Conservation (phyloP, 2,797 vertebrate species). For the Thamnophis elegans region DNA sequence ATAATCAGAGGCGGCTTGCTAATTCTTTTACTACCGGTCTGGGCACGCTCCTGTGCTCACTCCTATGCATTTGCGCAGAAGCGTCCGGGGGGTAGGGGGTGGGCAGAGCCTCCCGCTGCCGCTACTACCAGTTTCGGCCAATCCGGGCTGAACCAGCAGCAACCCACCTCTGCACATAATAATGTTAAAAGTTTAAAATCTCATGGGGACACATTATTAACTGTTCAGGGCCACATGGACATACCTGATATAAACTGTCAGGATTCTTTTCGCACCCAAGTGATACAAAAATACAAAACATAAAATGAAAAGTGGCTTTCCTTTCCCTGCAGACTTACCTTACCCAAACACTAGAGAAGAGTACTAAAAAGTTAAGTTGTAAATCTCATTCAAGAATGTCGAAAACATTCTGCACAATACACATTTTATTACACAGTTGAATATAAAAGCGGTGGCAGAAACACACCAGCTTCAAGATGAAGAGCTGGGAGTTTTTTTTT, state of each 20-base stretch:
- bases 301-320: conserved; percentile 40
- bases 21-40: too few species aligned
- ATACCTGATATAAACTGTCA: not conserved
- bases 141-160: too few species aligned
- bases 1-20: too few species aligned
- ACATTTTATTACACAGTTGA: conserved; percentile 60
- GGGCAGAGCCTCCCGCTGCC: too few species aligned
- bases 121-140: too few species aligned
- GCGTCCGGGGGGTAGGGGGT: too few species aligned
- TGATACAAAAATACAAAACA: not conserved
- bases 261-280: not conserved
- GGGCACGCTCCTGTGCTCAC: too few species aligned
- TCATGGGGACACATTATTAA: not conserved
- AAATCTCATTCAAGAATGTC: conserved; percentile 64
- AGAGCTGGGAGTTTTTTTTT: conserved; percentile 54
- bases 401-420: conserved; percentile 52
- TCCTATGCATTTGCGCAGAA: too few species aligned
- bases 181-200: too few species aligned
- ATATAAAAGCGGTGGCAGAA: conserved; percentile 60
- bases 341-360: conserved; percentile 18
- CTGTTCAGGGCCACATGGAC: not conserved
- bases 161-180: too few species aligned
- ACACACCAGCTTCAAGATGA: conserved; percentile 55
- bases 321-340: conserved; percentile 42
- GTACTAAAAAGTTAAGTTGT: conserved; percentile 45